Conservation (phyloP, 2,113 vertebrate genomes). For the Bombycilla garrulus region DNA sequence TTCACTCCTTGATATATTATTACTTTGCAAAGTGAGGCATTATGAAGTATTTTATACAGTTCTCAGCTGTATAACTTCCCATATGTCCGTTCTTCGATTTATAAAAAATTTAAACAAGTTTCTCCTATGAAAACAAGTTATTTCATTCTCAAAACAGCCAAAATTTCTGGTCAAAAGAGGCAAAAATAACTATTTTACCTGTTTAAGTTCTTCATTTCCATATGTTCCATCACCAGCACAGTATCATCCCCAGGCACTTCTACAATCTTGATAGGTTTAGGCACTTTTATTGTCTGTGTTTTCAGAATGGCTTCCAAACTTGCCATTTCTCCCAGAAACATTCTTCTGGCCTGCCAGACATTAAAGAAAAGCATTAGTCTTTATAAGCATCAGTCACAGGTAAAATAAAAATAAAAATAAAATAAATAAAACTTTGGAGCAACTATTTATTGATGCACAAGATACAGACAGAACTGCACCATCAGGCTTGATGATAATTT, state of each 20-base stretch:
- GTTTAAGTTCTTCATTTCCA: constrained; percentile 87
- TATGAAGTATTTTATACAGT: neutral
- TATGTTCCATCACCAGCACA: constrained; percentile 88
- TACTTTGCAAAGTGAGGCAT: neutral
- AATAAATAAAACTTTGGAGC: neutral
- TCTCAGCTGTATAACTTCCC: neutral
- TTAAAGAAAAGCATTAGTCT: neutral
- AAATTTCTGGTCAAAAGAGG: neutral
- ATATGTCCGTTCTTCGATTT: neutral
- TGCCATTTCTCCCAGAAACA: constrained; percentile 93
- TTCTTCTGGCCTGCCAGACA: constrained; percentile 81
- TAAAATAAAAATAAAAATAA: neutral
- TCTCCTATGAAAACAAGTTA: neutral
- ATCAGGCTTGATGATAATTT: neutral
- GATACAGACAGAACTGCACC: neutral
- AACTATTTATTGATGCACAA: neutral
- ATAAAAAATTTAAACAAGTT: neutral
- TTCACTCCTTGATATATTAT: neutral
- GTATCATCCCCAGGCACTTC: constrained; percentile 76
- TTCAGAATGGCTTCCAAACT: constrained; percentile 84
- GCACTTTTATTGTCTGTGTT: constrained; percentile 81
- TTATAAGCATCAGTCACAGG: neutral
- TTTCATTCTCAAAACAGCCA: neutral
- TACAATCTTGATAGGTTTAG: constrained; percentile 84
- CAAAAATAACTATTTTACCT: constrained; percentile 70